Percentiles rank a stretch among this genome's conserved stretches.
These are phyloP conservation scores for Gandaritis pyraliata DNA, from an alignment of 2,888 invertebrate genomes.

Conservation along the genomic window DNA sequence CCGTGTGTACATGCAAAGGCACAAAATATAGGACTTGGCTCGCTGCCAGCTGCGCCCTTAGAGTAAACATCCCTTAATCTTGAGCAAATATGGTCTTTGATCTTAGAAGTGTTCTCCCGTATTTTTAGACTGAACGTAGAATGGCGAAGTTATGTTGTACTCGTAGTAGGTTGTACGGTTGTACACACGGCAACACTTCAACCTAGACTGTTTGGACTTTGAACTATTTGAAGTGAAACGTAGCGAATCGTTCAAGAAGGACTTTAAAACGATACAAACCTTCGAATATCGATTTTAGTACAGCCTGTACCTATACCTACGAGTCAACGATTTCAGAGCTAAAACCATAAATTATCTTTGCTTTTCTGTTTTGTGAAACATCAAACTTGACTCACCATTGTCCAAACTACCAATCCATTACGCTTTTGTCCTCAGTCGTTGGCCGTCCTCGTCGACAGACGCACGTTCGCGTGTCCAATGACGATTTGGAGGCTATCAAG, in stretches of 20 bases:
- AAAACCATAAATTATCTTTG: no score
- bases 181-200: no score
- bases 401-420: conserved; percentile 32
- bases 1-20: conserved; percentile 1
- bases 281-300: no score
- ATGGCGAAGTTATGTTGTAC: neutral
- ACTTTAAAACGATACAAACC: no score
- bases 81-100: conserved; percentile 16
- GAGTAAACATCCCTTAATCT: conserved; percentile 23
- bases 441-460: conserved; percentile 5
- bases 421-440: neutral
- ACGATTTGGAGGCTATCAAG: conserved; percentile 32
- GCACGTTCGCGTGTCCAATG: conserved; percentile 35
- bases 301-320: no score
- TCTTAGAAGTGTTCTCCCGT: neutral
- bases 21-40: conserved; percentile 15
- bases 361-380: neutral
- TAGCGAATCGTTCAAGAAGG: no score
- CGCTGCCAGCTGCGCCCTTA: conserved; percentile 16
- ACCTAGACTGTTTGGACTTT: no score
- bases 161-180: no score
- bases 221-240: no score
- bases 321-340: no score
- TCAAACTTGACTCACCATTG: neutral
- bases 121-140: conserved; percentile 1